phyloP scores from a whole-genome alignment of 2,113 vertebrate genomes.

The Dipodomys spectabilis region DNA sequence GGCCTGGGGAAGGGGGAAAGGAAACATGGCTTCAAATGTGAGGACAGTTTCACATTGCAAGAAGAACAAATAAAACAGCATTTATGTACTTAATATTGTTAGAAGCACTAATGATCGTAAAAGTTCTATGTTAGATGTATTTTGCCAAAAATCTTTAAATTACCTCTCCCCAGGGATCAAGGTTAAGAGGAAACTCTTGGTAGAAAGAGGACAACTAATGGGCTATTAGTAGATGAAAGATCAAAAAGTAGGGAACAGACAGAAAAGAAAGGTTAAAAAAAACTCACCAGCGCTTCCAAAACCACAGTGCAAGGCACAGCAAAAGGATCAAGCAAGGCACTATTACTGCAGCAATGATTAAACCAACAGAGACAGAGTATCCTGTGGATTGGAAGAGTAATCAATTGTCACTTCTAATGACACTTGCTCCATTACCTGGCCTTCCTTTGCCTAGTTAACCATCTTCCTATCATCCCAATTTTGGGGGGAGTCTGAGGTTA shows the following conservation, averaged over 20 bases:
- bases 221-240: conserved; percentile 82
- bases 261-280: not conserved
- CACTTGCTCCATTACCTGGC: too few species aligned
- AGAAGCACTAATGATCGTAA: conserved; percentile 61
- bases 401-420: not conserved
- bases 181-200: too few species aligned
- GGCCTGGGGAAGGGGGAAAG: too few species aligned
- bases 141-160: too few species aligned
- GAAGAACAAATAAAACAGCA: too few species aligned
- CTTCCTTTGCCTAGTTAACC: too few species aligned
- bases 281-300: conserved; percentile 35
- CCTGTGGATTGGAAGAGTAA: conserved; percentile 55
- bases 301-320: not conserved
- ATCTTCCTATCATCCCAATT: too few species aligned
- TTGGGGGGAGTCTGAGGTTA: conserved; percentile 47
- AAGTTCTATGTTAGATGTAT: conserved; percentile 58
- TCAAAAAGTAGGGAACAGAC: too few species aligned
- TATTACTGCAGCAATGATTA: not conserved
- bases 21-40: too few species aligned
- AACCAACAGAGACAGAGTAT: not conserved
- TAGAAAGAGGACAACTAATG: conserved; percentile 86
- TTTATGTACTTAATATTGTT: too few species aligned
- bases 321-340: not conserved
- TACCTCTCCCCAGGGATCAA: too few species aligned
- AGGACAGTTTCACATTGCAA: too few species aligned